A percentile compares a stretch with the other conserved stretches of the same genome.
Evolutionary conservation across 23 tunicate genomes (phyloP).

Genomic region (Styela clava): DNA sequence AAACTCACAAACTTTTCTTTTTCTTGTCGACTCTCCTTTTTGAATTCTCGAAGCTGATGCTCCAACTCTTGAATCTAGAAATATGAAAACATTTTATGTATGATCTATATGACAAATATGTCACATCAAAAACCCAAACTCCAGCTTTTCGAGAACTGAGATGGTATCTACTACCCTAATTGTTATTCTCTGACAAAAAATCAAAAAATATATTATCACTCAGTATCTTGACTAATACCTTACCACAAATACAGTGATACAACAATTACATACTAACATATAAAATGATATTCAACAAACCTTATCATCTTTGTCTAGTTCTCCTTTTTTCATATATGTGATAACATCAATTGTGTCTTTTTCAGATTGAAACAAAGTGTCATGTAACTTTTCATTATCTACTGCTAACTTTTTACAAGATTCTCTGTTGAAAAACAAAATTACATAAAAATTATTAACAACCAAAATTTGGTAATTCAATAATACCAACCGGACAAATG

Average conservation of each 20-base stretch:
- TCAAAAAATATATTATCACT: too few species aligned
- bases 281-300: too few species aligned
- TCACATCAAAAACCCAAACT: too few species aligned
- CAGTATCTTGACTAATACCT: too few species aligned
- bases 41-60: conserved; percentile 63
- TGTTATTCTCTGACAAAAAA: too few species aligned
- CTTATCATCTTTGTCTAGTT: conserved; percentile 90
- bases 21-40: conserved; percentile 67
- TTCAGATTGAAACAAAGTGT: conserved; percentile 89
- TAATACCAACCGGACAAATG: neutral
- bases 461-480: neutral
- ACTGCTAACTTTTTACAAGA: conserved; percentile 73
- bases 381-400: conserved; percentile 92
- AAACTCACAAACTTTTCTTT: conserved; percentile 64
- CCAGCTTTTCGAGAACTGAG: too few species aligned
- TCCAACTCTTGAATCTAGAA: conserved; percentile 53
- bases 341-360: conserved; percentile 99
- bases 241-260: too few species aligned
- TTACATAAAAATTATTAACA: too few species aligned
- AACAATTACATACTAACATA: too few species aligned
- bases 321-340: conserved; percentile 86
- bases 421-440: conserved; percentile 65
- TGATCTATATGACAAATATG: too few species aligned
- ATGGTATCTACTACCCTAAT: too few species aligned
- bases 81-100: neutral